Base-by-base conservation (phyloP, 2,888 invertebrate genomes). In the Lasioglossum calceatum region DNA sequence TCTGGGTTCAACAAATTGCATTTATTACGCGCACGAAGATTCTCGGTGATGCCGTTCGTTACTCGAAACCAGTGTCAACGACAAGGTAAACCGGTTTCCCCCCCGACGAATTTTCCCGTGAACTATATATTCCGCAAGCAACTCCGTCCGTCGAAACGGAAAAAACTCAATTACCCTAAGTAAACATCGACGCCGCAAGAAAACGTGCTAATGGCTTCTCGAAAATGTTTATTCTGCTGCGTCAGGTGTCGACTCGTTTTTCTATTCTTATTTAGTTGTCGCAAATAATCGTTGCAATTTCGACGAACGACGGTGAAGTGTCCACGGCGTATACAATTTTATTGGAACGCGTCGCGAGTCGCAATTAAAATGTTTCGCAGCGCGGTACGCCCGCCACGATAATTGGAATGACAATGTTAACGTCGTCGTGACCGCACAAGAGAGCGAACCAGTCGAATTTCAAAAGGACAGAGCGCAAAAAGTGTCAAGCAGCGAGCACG, bases 81-180 rank as follows among this genome's bases (percentile, higher is more conserved):
- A 70, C 77, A 50, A 58, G 73, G 67, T 16, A 71, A 85, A 77
- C 82, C 58, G 82, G 82, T 77, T 82, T n/a, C 19, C 27, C 27
- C 27, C 27, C 32, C 36, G 39, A 4, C 23, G 42, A 61, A 58
- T 64, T 84, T 67, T 32, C 42, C 10, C 2, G 7, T 54, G 42
- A 32, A 27, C 32, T 44, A 32, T 23, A 23, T 7, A 23, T 7
- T 47, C 16, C 14, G 10, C 5, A 16, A 1, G 36, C 1, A n/a
- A 3, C 12, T 58, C 8, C n/a, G 7, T 7, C 7, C 32, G 32
- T 19, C 64, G 32, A 16, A 8, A 16, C 32, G 32, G n/a, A 12
- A 12, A 58, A 58, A 58, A 12, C 4, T 12, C n/a, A 58, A n/a
- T n/a, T n/a, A 12, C 0, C n/a, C 0, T 4, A 4, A 58, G 58